Conservation (phyloP, 1,140 invertebrate genomes). For the Drosophila neocordata region DNA sequence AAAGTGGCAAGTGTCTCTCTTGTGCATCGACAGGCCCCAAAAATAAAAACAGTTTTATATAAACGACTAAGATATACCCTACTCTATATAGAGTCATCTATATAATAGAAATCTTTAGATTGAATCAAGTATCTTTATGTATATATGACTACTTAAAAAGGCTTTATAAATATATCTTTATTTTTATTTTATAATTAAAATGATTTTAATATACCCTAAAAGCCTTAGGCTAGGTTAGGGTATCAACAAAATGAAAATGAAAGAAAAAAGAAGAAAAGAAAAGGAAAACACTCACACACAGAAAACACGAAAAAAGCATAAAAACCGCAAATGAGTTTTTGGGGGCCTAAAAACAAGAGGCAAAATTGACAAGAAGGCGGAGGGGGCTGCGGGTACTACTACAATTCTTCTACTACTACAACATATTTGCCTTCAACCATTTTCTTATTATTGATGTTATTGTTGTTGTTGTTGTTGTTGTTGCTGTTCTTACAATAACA, state of each 20-base stretch:
- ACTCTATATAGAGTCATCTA: not conserved
- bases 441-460: too few species aligned
- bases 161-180: too few species aligned
- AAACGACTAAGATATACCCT: not conserved
- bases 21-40: slow-evolving; percentile 12
- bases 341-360: not conserved
- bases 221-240: not conserved
- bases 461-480: too few species aligned
- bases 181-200: too few species aligned
- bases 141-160: too few species aligned
- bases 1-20: slow-evolving; percentile 10
- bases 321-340: slow-evolving; percentile 22
- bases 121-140: too few species aligned
- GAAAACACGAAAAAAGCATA: not conserved
- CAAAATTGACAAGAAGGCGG: not conserved
- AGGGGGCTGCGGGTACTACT: not conserved
- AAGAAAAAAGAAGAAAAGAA: too few species aligned
- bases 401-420: not conserved
- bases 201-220: too few species aligned
- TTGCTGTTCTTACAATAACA: too few species aligned
- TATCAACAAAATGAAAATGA: not conserved
- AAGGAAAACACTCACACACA: too few species aligned
- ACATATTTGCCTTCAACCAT: too few species aligned
- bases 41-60: not conserved
- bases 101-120: too few species aligned